Evolutionary conservation across 2,113 vertebrate species (phyloP).

Genomic region (Apaloderma vittatum): DNA sequence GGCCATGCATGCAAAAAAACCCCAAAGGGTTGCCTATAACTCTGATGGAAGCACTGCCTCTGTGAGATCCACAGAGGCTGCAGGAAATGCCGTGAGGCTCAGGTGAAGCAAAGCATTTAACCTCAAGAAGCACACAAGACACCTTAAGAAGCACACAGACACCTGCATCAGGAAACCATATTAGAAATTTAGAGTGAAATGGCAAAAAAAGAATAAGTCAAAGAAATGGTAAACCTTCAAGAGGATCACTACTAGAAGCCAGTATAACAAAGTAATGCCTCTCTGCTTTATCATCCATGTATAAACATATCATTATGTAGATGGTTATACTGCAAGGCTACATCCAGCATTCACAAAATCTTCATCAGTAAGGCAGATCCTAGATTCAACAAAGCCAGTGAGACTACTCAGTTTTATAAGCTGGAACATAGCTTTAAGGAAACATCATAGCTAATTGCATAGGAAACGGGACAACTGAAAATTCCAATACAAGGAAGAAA

Average conservation of each 20-base stretch:
- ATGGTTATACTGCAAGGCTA: neutral
- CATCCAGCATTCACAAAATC: neutral
- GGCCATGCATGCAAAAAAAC: neutral
- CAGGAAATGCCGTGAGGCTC: neutral
- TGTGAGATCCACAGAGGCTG: neutral
- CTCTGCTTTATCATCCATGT: neutral
- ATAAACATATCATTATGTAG: neutral
- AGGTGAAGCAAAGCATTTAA: neutral
- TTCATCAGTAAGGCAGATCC: neutral
- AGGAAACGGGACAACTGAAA: neutral
- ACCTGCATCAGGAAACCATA: neutral
- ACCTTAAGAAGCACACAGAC: neutral
- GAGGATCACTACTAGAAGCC: neutral
- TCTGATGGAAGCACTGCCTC: neutral
- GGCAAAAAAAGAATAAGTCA: neutral
- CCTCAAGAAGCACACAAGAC: neutral
- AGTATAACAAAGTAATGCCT: neutral
- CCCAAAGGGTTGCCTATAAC: neutral
- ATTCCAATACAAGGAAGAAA: neutral
- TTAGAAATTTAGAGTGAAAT: neutral
- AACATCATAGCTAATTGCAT: rapidly evolving
- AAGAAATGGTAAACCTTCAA: neutral
- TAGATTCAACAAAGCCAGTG: neutral
- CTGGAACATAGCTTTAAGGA: neutral
- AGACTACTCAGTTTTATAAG: neutral